Evolutionary conservation across 2,797 vertebrate genomes (phyloP), one percentile per base, ranked within the genome.

Genomic region (Diceros bicornis): DNA sequence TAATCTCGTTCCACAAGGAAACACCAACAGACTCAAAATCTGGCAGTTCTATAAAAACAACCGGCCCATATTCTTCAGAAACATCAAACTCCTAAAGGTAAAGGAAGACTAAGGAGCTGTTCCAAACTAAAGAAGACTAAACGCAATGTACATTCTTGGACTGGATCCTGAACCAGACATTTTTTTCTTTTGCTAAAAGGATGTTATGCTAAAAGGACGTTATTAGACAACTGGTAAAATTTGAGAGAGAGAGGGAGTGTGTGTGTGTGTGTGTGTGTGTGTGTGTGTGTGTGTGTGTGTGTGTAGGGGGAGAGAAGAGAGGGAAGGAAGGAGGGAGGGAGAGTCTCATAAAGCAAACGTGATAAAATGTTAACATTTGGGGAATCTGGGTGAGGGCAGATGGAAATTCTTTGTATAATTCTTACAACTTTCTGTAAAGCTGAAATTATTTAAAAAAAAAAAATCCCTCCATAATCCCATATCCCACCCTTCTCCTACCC

Each of bases 381-480:
- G 90, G 27, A 71, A 82, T 78, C 75, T 62, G 79, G 71, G 61
- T 55, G 17, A 93, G 57, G 37, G 18, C 41, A 23, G 47, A 62
- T 21, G 50, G 37, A 7, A 91, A 94, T 71, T 69, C 37, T 87
- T 44, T 44, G 3, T 74, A 85, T n/a, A 69, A 81, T 41, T 83
- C 50, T 78, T 89, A 4, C 6, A 90, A 83, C 29, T 90, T 87
- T 90, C 59, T 94, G 1, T 47, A 93, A 77, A 83, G 91, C 44
- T 91, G 18, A 88, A 96, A 44, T 91, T 57, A 84, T 52, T 85
- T 94, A 41, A 68, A 64, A 78, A 69, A 62, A 89, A 89, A 81
- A 75, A 29, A 87, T 27, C 21, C 23, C 59, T 44, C 44, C 55
- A 71, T 55, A 41, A 50, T 77, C 9, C 17, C n/a, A 41, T 52